Evolutionary conservation across 2,888 invertebrate species (phyloP).

Genomic region (Orchesella flavescens): DNA sequence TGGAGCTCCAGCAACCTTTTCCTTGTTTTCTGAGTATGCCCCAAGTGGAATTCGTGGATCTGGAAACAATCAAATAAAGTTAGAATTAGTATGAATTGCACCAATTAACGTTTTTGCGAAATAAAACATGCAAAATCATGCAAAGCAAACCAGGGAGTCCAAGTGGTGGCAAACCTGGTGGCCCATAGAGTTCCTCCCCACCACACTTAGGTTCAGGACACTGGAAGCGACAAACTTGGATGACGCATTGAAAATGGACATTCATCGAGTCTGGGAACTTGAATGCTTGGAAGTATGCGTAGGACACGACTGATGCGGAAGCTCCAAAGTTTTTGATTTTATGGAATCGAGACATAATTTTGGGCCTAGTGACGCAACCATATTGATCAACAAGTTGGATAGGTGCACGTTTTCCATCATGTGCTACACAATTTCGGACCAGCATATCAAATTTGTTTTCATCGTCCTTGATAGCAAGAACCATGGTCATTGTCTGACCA

Average conservation of each 20-base stretch:
- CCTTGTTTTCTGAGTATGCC: conserved; percentile 87
- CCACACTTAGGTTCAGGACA: conserved; percentile 94
- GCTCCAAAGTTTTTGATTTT: conserved; percentile 97
- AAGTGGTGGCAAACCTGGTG: conserved; percentile 72
- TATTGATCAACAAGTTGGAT: conserved; percentile 92
- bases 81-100: not conserved
- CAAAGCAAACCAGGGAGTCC: conserved; percentile 61
- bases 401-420: conserved; percentile 93
- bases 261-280: conserved; percentile 98
- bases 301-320: conserved; percentile 79
- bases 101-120: not conserved
- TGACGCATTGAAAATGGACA: conserved; percentile 84
- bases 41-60: conserved; percentile 91
- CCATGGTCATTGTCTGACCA: conserved; percentile 98
- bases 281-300: conserved; percentile 79
- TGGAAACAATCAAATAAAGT: conserved; percentile 77
- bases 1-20: conserved; percentile 86
- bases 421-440: conserved; percentile 94
- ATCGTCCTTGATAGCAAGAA: conserved; percentile 93
- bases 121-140: conserved; percentile 51
- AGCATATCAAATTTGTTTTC: conserved; percentile 97
- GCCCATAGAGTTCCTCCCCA: conserved; percentile 75
- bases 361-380: conserved; percentile 92
- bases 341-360: conserved; percentile 93
- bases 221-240: conserved; percentile 83